Evolutionary conservation across 1,140 invertebrate species (phyloP).

Genomic region (Drosophila nikananu): DNA sequence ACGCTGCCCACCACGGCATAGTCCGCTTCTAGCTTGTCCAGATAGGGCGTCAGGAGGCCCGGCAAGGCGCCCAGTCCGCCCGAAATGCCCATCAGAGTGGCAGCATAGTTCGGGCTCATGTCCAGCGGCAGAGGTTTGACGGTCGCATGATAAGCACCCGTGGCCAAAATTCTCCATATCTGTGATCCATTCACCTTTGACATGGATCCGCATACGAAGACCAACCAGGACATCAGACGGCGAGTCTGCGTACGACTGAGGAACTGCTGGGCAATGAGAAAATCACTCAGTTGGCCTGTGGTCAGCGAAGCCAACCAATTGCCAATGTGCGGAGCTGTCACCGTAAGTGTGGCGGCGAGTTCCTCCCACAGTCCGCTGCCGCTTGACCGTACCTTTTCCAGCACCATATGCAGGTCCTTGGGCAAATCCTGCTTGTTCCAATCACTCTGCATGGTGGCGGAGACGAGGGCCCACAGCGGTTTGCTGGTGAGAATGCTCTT

Average conservation of each 20-base stretch:
- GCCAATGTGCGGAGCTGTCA: slow-evolving; percentile 44
- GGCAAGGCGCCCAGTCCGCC: slow-evolving; percentile 86
- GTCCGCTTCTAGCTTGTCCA: slow-evolving; percentile 49
- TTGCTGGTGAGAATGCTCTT: slow-evolving; percentile 88
- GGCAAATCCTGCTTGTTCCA: slow-evolving; percentile 95
- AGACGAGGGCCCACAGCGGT: slow-evolving; percentile 88
- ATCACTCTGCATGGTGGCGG: slow-evolving; percentile 90
- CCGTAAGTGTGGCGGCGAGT: slow-evolving; percentile 19
- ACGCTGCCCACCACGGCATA: slow-evolving; percentile 51
- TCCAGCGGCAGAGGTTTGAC: slow-evolving; percentile 92
- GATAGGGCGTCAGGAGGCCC: slow-evolving; percentile 42
- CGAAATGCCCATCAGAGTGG: slow-evolving; percentile 91
- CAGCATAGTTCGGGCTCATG: slow-evolving; percentile 92
- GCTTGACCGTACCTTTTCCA: slow-evolving; percentile 30
- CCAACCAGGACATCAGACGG: slow-evolving; percentile 86
- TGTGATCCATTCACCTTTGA: slow-evolving; percentile 2
- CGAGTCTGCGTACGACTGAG: slow-evolving; percentile 86
- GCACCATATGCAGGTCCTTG: slow-evolving; percentile 89
- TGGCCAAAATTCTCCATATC: slow-evolving; percentile 49
- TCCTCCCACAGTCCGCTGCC: slow-evolving; percentile 38
- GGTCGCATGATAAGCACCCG: slow-evolving; percentile 89
- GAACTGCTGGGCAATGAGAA: slow-evolving; percentile 54
- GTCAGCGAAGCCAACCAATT: slow-evolving; percentile 61
- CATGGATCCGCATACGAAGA: slow-evolving; percentile 87
- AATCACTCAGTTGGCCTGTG: slow-evolving; percentile 87